phyloP scores from a whole-genome alignment of 2,797 vertebrate species.

The Loriculus beryllinus region DNA sequence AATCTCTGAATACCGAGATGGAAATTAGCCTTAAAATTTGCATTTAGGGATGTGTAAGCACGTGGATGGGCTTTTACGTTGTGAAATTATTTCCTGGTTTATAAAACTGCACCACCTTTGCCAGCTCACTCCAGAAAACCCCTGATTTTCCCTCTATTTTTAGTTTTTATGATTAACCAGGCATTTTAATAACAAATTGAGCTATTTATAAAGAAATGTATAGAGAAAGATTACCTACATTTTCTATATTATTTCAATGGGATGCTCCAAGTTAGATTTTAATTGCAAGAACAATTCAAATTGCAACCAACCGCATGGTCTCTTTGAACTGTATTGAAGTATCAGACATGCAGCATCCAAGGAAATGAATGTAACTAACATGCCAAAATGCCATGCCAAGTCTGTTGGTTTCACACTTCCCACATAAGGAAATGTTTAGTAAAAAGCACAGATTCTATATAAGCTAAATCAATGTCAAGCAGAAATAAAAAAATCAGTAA shows the following conservation, averaged over 20 bases:
- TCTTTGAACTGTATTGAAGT: background rate
- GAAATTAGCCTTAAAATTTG: conserved; percentile 19
- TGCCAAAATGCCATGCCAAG: background rate
- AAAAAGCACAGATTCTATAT: background rate
- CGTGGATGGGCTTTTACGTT: background rate
- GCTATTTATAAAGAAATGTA: background rate
- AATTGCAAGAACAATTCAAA: background rate
- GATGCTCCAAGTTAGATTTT: background rate
- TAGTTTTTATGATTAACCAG: background rate
- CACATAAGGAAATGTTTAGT: background rate
- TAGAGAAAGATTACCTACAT: background rate
- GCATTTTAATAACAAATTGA: background rate
- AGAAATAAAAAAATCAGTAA: background rate
- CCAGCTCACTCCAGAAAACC: background rate
- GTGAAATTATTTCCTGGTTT: background rate
- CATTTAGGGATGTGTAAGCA: background rate
- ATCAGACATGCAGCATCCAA: background rate
- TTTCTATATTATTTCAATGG: background rate
- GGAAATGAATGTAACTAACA: background rate
- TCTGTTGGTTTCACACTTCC: conserved; percentile 31
- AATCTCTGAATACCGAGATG: background rate
- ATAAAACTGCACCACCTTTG: background rate
- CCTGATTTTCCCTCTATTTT: background rate
- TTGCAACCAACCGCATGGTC: background rate
- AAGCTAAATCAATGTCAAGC: conserved; percentile 4